phyloP scores from a whole-genome alignment of 1,140 invertebrate genomes.

The Megathymus violae region DNA sequence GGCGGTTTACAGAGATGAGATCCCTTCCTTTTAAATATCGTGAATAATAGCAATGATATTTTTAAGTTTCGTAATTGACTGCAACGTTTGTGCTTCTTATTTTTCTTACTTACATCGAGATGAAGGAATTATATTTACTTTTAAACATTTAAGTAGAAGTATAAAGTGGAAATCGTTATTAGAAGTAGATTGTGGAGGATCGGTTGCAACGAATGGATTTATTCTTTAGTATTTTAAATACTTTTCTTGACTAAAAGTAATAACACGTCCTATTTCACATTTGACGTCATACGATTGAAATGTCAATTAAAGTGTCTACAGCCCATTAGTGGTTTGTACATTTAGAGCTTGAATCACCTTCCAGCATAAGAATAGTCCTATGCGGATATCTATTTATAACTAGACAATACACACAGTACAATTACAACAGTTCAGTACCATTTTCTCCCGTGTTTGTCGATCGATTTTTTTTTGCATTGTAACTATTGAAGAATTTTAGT shows the following conservation, averaged over 20 bases:
- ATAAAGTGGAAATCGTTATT: conserved; percentile 63
- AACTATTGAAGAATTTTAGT: too few relatives aligned
- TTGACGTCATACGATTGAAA: too few relatives aligned
- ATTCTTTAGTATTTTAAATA: conserved; percentile 2
- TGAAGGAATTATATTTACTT: conserved; percentile 71
- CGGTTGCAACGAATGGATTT: conserved; percentile 27
- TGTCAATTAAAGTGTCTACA: too few relatives aligned
- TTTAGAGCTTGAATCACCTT: too few relatives aligned
- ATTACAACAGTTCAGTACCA: too few relatives aligned
- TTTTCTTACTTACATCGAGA: conserved; percentile 56
- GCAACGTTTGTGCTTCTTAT: conserved; percentile 57
- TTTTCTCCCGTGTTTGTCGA: too few relatives aligned
- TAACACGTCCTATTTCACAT: too few relatives aligned
- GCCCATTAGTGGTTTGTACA: too few relatives aligned
- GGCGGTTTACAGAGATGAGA: conserved; percentile 76
- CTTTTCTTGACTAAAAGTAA: not conserved
- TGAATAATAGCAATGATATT: conserved; percentile 75
- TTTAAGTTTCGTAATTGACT: conserved; percentile 78
- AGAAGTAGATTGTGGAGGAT: conserved; percentile 51
- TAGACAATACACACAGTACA: too few relatives aligned
- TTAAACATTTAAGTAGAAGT: conserved; percentile 58
- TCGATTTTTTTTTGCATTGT: too few relatives aligned
- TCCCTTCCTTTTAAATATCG: conserved; percentile 70
- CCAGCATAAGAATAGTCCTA: too few relatives aligned
- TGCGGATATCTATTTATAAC: too few relatives aligned